These are phyloP conservation scores for Tinea semifulvella DNA, from an alignment of 2,888 invertebrate species.

Conservation along the genomic window DNA sequence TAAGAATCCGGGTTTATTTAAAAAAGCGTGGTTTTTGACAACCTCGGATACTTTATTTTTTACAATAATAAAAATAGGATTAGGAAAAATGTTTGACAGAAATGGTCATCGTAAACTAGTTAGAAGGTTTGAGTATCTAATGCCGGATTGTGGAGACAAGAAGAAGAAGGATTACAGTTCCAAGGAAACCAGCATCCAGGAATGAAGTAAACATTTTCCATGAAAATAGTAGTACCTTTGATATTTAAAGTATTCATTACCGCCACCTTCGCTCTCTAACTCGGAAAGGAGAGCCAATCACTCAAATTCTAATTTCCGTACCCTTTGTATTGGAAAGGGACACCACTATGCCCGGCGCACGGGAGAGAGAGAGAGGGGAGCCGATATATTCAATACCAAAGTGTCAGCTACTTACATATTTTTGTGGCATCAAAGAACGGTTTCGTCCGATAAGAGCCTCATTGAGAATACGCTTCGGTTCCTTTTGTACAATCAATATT, in stretches of 20 bases:
- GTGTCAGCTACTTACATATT: constrained; percentile 66
- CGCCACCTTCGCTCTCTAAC: constrained; percentile 56
- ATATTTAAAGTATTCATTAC: constrained; percentile 45
- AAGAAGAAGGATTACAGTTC: too few species aligned
- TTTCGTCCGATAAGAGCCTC: constrained; percentile 57
- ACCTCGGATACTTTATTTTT: too few species aligned
- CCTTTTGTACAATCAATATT: constrained; percentile 69
- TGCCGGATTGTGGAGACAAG: too few species aligned
- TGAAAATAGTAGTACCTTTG: too few species aligned
- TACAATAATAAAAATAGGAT: too few species aligned
- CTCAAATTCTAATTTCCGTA: constrained; percentile 63
- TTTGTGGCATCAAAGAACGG: constrained; percentile 57
- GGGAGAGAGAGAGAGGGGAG: constrained; percentile 32
- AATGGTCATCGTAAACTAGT: too few species aligned
- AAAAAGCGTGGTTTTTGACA: too few species aligned
- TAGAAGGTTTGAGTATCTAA: too few species aligned
- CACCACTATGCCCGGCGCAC: constrained; percentile 19
- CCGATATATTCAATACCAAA: constrained; percentile 39
- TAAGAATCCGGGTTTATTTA: too few species aligned
- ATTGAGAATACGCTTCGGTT: constrained; percentile 65
- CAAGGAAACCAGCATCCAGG: too few species aligned
- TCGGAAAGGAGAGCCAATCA: constrained; percentile 62
- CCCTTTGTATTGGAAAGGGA: constrained; percentile 34
- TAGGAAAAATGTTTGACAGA: too few species aligned
- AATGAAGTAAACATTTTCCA: not conserved